Base-by-base conservation (phyloP, 2,113 vertebrate genomes). In the Natator depressus region DNA sequence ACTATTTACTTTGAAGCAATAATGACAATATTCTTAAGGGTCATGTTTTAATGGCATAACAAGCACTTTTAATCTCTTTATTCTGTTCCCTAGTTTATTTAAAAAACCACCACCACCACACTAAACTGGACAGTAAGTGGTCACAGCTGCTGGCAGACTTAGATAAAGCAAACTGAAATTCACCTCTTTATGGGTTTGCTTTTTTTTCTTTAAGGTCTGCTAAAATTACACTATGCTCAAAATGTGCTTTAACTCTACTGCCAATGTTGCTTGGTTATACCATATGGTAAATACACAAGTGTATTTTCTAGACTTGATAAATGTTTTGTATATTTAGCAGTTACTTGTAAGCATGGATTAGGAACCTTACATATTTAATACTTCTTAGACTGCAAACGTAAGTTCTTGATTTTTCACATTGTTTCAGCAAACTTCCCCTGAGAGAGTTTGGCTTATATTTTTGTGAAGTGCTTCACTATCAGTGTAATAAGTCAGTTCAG, bases 221-320 rank as follows among this genome's bases (percentile, higher is more conserved):
- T 96, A 91, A 97, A 88, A 89, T 89, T 96, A 97, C 53, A 65
- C 79, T 89, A 92, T 95, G 96, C 10, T 94, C 92, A 95, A 96
- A 95, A 88, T 72, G 35, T 53, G 90, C 72, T 90, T 95, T 72
- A 97, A 82, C 80, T 35, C 65, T 9, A 97, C 78, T 87, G 93
- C 80, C 51, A 31, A 88, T 69, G 54, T 96, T 93, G 95, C 88
- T 89, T 50, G 16, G 94, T 79, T 81, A 91, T 82, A 93, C 88
- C 89, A 85, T 82, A 93, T 0, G 47, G 90, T 92, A 97, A 96
- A 90, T 69, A 96, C 16, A 83, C 3, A 3, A 14, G n/a, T 16
- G 16, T 55, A 69, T 57, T 59, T 46, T 59, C 38, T 76, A 85
- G 55, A 82, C 13, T 80, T 14, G 22, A 11, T 78, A 25, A 78